Base-by-base conservation (phyloP, 2,888 invertebrate genomes). In the Pyrochroa serraticornis region DNA sequence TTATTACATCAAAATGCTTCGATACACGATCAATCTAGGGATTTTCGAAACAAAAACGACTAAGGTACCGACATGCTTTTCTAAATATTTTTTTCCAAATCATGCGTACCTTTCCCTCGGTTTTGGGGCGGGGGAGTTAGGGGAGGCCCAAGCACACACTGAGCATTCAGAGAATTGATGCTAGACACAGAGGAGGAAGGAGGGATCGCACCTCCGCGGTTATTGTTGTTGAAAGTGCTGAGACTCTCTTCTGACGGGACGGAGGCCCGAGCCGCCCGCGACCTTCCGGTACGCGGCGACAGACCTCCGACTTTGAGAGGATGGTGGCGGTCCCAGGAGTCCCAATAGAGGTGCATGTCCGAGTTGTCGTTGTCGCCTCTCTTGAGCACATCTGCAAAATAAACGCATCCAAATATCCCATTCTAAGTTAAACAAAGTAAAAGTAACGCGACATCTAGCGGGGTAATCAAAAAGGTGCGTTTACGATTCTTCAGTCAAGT, bases 311-410 rank as follows among this genome's bases (percentile, higher is more conserved):
- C 69, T 67, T 78, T 81, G 56, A 77, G 75, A 63, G 80, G 75
- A 69, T 80, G 84, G 74, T 86, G 88, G 46, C 90, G 82, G 79
- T 95, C 94, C 94, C 94, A 96, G 6, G 94, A 95, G 79, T 96
- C 95, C 95, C 96, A 97, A 80, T 92, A 95, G 68, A 97, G 82
- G 64, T 88, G 87, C 73, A 89, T 81, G 71, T 82, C 88, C 74
- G 76, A 63, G 69, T 60, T 83, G 39, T 82, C 86, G 44, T 82
- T 82, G 60, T 80, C 81, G 55, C 84, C 86, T 41, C 82, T 80
- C 62, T 84, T 78, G 61, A 88, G 80, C 41, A 85, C 84, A 72
- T 88, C 88, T 87, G 75, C 30, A 68, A 70, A 30, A 8, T n/a
- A n/a, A n/a, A n/a, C n/a, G n/a, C n/a, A n/a, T n/a, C n/a, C n/a